Base-by-base conservation (phyloP, 2,888 invertebrate genomes). In the Celastrina argiolus region DNA sequence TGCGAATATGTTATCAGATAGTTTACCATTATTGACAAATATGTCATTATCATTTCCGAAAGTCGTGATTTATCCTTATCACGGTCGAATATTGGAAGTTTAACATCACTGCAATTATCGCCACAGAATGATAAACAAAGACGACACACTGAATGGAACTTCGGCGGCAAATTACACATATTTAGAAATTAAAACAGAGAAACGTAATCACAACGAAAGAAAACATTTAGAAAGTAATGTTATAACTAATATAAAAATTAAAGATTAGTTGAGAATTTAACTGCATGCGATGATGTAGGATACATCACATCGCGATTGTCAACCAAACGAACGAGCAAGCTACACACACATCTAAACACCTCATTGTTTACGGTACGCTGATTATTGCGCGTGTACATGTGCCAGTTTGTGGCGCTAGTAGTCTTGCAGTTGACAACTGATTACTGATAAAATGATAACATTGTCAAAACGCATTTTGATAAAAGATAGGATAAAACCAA, bases 141-240 rank as follows among this genome's bases (percentile, higher is more conserved):
- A 93, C 96, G 96, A 95, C 96, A 96, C 93, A 97, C 95, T 94
- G 96, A 96, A 94, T 96, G 96, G 93, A 96, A 96, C 94, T 96
- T 96, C 93, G 95, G 94, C 94, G 96, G 96, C 94, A 96, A 95
- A 94, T 94, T 94, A 94, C 95, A 96, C 96, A 96, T 96, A 94
- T 94, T 95, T 95, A 92, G 91, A 89, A 90, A 90, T 84, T 80
- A 91, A 87, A 89, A 87, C 79, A 80, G 80, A 88, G 85, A 85
- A 92, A 90, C 81, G 81, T 81, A 80, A 81, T 81, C 88, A 88
- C 91, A 83, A 90, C 78, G 79, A 87, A 87, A 84, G 88, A 87
- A 88, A 89, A 89, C 91, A 91, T 91, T 89, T 88, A 90, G 89
- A 90, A 89, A 88, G 83, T 73, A 89, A 87, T 85, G 86, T 81